Conservation (phyloP, 1,140 invertebrate species). For the Hesperophylax magnus region DNA sequence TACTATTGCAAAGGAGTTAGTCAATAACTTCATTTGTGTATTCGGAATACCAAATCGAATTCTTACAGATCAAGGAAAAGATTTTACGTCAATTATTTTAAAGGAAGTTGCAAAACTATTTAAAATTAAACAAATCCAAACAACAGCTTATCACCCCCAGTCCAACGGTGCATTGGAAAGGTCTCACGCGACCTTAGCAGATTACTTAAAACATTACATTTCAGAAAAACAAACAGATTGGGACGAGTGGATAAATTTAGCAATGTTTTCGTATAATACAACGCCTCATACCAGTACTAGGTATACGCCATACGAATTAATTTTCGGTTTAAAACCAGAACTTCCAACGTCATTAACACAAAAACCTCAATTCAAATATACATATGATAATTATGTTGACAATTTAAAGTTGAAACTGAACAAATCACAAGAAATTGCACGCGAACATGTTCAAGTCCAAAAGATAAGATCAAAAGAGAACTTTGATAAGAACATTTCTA, state of each 20-base stretch:
- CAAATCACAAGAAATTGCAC: not conserved
- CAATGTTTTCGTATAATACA: not conserved
- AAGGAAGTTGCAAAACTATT: slow-evolving; percentile 3
- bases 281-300: not conserved
- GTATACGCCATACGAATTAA: not conserved
- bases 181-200: not conserved
- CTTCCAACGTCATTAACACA: not conserved
- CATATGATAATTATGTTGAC: not conserved
- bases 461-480: not conserved
- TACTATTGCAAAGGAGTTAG: not conserved
- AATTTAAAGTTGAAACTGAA: not conserved
- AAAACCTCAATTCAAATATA: slow-evolving; percentile 5
- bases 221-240: not conserved
- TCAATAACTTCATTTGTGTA: not conserved
- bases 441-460: not conserved
- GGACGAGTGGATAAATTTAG: not conserved
- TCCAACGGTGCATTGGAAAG: not conserved
- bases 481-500: not conserved
- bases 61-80: not conserved
- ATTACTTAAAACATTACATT: not conserved
- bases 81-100: no score
- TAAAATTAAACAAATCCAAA: not conserved
- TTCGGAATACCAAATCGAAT: not conserved
- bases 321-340: not conserved
- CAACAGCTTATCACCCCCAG: not conserved